These are phyloP conservation scores for Melanogrammus aeglefinus DNA, from an alignment of 2,797 vertebrate species.

Conservation along the genomic window DNA sequence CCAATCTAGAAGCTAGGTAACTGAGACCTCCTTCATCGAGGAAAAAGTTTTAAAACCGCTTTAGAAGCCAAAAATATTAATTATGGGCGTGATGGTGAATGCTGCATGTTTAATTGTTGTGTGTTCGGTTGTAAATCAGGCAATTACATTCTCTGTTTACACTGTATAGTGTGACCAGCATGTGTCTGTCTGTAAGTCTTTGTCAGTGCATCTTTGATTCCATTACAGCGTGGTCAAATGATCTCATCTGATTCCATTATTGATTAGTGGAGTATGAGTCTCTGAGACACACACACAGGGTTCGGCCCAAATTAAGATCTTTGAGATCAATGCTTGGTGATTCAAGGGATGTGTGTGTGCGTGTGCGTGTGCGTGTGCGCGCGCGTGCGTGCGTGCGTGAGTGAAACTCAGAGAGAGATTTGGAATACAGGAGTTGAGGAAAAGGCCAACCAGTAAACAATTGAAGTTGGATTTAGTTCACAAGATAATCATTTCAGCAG, in stretches of 20 bases:
- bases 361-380: background rate
- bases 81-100: too few relatives aligned
- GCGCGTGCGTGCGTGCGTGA: background rate
- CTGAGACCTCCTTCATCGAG: background rate
- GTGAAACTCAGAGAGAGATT: background rate
- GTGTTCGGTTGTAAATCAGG: too few relatives aligned
- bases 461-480: conserved; percentile 2
- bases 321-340: conserved; percentile 43
- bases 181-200: background rate
- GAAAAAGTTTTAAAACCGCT: too few relatives aligned
- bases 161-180: background rate
- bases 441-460: background rate
- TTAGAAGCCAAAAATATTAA: too few relatives aligned
- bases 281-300: conserved; percentile 34
- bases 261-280: conserved; percentile 48
- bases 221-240: conserved; percentile 37
- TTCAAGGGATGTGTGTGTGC: conserved; percentile 1
- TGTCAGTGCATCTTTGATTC: conserved; percentile 15
- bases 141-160: too few relatives aligned
- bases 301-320: conserved; percentile 30
- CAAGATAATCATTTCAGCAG: background rate
- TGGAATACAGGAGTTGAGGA: background rate
- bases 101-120: too few relatives aligned
- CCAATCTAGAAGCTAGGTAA: too few relatives aligned
- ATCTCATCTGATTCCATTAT: conserved; percentile 40